Evolutionary conservation across 2,888 invertebrate species (phyloP), one percentile per base, ranked within the genome.

Genomic region (Ischnura elegans): DNA sequence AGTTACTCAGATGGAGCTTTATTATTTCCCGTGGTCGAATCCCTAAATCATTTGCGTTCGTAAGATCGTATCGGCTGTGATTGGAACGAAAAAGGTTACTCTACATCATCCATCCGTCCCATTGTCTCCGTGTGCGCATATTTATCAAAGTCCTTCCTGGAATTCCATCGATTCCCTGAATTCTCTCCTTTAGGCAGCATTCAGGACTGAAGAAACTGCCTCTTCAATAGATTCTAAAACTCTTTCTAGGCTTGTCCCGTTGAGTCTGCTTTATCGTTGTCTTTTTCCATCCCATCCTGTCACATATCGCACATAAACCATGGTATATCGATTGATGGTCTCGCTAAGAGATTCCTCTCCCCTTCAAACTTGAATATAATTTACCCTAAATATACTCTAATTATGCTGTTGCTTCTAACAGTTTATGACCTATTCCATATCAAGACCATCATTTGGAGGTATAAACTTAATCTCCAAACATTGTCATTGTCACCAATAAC

Each of bases 91-190:
- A 13, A 36, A 36, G 36, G 76, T 76, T 29, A 76, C 76, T 76
- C 36, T 13, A 29, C 29, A 21, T 29, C 66, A n/a, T 66, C 76
- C 76, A 13, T 6, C 36, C 76, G 0, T 36, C 10, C 76, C 36
- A 36, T 76, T 76, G 76, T 76, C 29, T 76, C 29, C 29, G 2
- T 16, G 10, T 10, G 8, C 76, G 76, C 29, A 36, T 61, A 61
- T 76, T 29, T 36, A 76, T 76, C 76, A 36, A 76, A 76, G 10
- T 76, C 76, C 3, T 13, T 36, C 76, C 76, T 36, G 13, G 36
- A 76, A 76, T 76, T 76, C 76, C 36, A 36, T 36, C 76, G 76
- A 76, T 76, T 76, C 76, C 76, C 76, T 76, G 10, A 76, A 76
- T 76, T 76, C 76, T 36, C 76, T 36, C n/a, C 16, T 76, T 76